Conservation (phyloP, 2,113 vertebrate genomes). For the Phyllostomus hastatus region DNA sequence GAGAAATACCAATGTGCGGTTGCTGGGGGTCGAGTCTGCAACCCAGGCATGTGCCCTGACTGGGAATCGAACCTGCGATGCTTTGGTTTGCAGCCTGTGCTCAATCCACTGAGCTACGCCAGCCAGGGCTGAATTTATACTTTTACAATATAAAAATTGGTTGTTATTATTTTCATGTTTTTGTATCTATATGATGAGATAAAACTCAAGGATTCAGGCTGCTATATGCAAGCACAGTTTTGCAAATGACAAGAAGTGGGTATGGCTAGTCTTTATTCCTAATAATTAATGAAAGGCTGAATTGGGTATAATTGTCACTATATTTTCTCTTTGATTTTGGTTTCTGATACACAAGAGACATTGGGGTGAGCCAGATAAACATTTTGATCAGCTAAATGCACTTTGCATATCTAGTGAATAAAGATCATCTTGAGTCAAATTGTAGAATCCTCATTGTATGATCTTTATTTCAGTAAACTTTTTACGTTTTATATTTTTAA, state of each 20-base stretch:
- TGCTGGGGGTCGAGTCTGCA: no score
- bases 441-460: neutral
- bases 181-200: conserved; percentile 31
- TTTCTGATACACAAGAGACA: neutral
- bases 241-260: neutral
- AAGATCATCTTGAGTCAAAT: neutral
- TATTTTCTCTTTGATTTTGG: neutral
- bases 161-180: conserved; percentile 40
- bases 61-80: no score
- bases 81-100: no score
- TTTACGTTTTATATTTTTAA: neutral
- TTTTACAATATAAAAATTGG: neutral
- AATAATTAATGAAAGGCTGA: neutral
- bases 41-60: no score
- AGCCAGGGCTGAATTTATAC: no score
- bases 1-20: no score
- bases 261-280: neutral
- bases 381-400: neutral
- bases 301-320: neutral
- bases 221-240: neutral
- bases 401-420: neutral
- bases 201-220: neutral
- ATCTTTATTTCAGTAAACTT: neutral
- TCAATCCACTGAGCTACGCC: no score
- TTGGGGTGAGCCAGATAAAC: neutral